Evolutionary conservation across 2,113 vertebrate genomes (phyloP).

Genomic region (Donacobius atricapilla): DNA sequence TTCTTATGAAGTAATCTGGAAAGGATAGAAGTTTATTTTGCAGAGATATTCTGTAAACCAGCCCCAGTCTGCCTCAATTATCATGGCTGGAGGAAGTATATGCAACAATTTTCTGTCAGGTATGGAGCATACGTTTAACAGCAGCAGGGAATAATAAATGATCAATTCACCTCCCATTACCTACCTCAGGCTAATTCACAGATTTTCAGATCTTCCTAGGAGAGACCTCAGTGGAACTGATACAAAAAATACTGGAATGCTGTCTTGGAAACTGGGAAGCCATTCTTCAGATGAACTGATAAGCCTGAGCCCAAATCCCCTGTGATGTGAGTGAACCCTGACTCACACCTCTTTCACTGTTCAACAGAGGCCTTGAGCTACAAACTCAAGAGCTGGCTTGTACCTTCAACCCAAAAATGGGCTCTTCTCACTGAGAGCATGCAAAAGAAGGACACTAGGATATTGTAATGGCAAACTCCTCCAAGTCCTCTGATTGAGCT

Average conservation of each 20-base stretch:
- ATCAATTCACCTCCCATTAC: background rate
- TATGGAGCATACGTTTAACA: background rate
- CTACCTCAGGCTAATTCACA: background rate
- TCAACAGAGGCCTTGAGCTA: background rate
- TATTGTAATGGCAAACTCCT: background rate
- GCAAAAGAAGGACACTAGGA: background rate
- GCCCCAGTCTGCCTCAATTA: background rate
- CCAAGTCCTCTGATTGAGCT: background rate
- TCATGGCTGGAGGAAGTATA: background rate
- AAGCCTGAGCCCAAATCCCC: background rate
- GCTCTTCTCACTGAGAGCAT: background rate
- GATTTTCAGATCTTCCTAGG: background rate
- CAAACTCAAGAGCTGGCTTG: background rate
- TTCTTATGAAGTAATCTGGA: background rate
- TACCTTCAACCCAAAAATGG: background rate
- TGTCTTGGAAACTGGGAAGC: background rate
- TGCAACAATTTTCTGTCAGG: background rate
- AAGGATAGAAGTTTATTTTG: constrained; percentile 10
- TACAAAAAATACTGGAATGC: background rate
- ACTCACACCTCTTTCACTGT: background rate
- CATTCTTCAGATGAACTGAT: background rate
- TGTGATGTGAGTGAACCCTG: background rate
- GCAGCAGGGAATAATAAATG: background rate
- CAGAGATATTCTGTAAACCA: background rate
- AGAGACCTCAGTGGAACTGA: background rate